Evolutionary conservation across 2,797 vertebrate species (phyloP).

Genomic region (Podarcis siculus): DNA sequence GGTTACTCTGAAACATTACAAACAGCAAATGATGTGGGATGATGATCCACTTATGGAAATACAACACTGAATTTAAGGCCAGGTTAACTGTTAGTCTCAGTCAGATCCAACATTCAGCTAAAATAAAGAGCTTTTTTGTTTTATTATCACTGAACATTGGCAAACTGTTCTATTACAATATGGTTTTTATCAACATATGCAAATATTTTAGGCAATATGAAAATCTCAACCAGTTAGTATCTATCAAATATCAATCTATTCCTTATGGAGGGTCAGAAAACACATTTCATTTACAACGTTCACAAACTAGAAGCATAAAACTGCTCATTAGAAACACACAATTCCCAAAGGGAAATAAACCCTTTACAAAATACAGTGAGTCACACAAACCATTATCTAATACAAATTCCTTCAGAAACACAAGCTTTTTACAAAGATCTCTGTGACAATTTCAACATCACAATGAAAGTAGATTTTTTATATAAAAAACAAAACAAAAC

Average conservation of each 20-base stretch:
- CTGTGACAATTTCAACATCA: conserved; percentile 48
- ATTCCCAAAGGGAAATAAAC: conserved; percentile 71
- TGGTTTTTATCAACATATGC: conserved; percentile 54
- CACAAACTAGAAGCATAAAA: conserved; percentile 65
- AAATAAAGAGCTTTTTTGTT: conserved; percentile 26
- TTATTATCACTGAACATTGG: conserved; percentile 27
- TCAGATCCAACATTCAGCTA: conserved; percentile 11
- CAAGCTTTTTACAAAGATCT: conserved; percentile 71
- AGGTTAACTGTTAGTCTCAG: not conserved
- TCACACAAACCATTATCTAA: conserved; percentile 68
- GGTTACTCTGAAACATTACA: conserved; percentile 26
- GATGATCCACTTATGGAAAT: accelerated
- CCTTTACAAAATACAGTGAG: conserved; percentile 67
- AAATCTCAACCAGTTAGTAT: conserved; percentile 51
- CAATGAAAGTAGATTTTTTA: conserved; percentile 42
- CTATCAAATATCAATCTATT: conserved; percentile 48
- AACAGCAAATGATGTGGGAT: not conserved
- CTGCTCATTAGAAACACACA: conserved; percentile 70
- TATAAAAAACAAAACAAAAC: not conserved
- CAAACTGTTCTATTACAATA: not conserved
- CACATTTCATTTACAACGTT: conserved; percentile 46
- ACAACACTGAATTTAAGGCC: conserved; percentile 58
- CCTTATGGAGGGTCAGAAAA: conserved; percentile 46
- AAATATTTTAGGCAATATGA: conserved; percentile 53
- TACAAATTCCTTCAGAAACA: conserved; percentile 62